A percentile compares a stretch with the other conserved stretches of the same genome.
Conservation (phyloP, 1,140 invertebrate species). For the Melitaea cinxia region DNA sequence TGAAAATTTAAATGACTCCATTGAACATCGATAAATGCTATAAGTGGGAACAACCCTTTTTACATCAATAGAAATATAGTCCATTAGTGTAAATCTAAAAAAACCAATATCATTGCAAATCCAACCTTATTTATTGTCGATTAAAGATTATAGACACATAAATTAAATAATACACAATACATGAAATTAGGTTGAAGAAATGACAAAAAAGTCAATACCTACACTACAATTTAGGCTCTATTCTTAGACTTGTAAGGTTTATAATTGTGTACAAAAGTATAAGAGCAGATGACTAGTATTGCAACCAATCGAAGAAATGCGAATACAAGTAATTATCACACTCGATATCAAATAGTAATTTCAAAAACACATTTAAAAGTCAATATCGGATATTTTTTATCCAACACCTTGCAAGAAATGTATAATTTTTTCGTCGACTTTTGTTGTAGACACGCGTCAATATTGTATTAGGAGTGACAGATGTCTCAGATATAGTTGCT, state of each 20-base stretch:
- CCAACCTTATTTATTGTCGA: neutral
- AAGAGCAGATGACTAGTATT: neutral
- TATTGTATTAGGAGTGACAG: neutral
- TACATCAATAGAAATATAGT: neutral
- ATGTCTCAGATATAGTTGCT: neutral
- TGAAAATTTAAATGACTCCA: neutral
- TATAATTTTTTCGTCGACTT: neutral
- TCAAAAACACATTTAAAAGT: constrained; percentile 4
- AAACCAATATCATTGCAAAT: neutral
- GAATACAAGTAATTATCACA: constrained; percentile 4
- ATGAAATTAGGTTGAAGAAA: neutral
- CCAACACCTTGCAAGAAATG: neutral
- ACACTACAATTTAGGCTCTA: neutral
- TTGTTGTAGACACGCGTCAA: neutral
- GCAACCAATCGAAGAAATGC: neutral
- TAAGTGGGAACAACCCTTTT: neutral
- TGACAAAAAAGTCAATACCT: neutral
- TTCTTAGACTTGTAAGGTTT: neutral
- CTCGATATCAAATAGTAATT: constrained; percentile 4
- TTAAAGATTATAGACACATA: neutral
- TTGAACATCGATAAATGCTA: neutral
- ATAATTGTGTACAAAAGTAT: neutral
- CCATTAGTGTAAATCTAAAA: too few species aligned
- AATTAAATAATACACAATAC: too few species aligned
- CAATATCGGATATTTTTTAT: neutral